These are phyloP conservation scores for Sciurus vulgaris DNA, from an alignment of 2,797 vertebrate genomes.

Conservation along the genomic window DNA sequence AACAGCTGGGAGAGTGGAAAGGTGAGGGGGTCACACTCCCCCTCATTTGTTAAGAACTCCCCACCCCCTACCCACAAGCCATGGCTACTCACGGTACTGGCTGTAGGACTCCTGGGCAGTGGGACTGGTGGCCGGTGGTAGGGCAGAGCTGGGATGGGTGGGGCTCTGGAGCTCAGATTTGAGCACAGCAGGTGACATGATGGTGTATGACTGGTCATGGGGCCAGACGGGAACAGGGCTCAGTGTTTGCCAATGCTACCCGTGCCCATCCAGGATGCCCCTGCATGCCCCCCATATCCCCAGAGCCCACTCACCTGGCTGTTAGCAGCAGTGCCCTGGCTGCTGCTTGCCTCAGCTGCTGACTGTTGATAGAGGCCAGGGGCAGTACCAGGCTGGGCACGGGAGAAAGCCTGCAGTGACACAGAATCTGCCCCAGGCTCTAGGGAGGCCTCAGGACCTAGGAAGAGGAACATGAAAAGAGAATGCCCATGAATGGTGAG, in stretches of 20 bases:
- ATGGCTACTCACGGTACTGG: conserved; percentile 85
- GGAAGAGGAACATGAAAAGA: not conserved
- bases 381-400: conserved; percentile 83
- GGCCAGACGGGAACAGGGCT: conserved; percentile 50
- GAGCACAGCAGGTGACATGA: conserved; percentile 85
- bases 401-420: conserved; percentile 85
- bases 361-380: conserved; percentile 80
- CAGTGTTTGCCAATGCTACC: conserved; percentile 23
- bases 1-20: conserved; percentile 88
- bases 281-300: not conserved
- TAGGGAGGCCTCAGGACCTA: conserved; percentile 83
- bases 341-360: conserved; percentile 71
- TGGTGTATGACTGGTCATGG: conserved; percentile 83
- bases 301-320: conserved; percentile 78
- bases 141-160: conserved; percentile 75
- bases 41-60: not conserved
- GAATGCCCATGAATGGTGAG: not conserved
- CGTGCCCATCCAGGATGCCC: not conserved
- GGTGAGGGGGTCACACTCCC: not conserved
- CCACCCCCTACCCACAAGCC: not conserved
- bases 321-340: conserved; percentile 76
- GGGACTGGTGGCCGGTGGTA: conserved; percentile 77
- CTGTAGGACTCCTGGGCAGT: conserved; percentile 83
- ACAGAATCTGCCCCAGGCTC: conserved; percentile 86
- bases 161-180: conserved; percentile 85